A percentile compares a stretch with the other conserved stretches of the same genome.
phyloP scores from a whole-genome alignment of 2,888 invertebrate species.

The Ectemnius lituratus region DNA sequence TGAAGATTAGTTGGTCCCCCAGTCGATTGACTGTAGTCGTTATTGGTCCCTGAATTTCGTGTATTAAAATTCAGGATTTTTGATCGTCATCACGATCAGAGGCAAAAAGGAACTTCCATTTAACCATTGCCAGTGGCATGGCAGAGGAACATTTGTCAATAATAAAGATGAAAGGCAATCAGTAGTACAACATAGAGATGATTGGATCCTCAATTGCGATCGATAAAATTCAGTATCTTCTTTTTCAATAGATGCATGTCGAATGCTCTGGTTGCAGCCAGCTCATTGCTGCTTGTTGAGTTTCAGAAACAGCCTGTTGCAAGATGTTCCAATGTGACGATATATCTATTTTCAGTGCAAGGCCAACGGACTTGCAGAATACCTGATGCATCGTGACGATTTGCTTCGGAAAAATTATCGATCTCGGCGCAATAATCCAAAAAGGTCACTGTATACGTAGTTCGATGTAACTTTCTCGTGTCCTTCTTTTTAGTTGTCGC shows the following conservation, averaged over 20 bases:
- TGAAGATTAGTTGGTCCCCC: no score
- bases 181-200: no score
- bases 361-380: no score
- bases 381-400: neutral
- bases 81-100: slow-evolving; percentile 20
- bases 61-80: slow-evolving; percentile 1
- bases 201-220: no score
- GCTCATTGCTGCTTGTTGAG: neutral
- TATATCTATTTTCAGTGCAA: neutral
- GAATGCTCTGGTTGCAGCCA: neutral
- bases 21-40: no score
- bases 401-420: neutral
- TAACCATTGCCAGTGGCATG: neutral
- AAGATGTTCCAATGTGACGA: neutral
- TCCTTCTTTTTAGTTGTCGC: no score
- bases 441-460: no score
- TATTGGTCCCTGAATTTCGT: neutral
- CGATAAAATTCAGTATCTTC: no score
- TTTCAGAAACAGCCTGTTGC: slow-evolving; percentile 4
- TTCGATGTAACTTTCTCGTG: no score
- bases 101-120: slow-evolving; percentile 2
- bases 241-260: neutral
- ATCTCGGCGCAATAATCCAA: neutral
- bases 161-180: neutral
- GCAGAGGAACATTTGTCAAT: slow-evolving; percentile 1